Evolutionary conservation across 2,797 vertebrate genomes (phyloP), one percentile per base, ranked within the genome.

Genomic region (Dromococcyx pavoninus): DNA sequence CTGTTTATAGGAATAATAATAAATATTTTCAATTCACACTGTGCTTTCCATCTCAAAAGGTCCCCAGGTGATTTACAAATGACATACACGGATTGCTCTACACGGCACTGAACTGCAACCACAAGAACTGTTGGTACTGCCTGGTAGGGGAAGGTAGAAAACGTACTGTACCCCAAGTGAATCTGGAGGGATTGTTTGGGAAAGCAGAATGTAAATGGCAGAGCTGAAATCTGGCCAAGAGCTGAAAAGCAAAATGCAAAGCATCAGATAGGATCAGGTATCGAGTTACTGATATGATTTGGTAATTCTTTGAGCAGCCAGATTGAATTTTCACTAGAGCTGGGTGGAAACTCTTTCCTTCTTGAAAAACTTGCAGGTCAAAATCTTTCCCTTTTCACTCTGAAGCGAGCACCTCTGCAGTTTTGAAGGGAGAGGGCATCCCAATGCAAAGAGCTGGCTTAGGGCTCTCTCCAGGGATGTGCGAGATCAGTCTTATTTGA

Each of bases 1-100:
- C 58, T 88, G 91, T 92, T 95, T 93, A 66, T 54, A 94, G 60
- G 70, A 85, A 82, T 88, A 91, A 85, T 89, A 62, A 87, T 84
- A 88, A 93, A 85, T 91, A 84, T 78, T 91, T 94, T 91, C 41
- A 37, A 74, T 93, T 95, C 79, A 89, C 72, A 41, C 44, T 65
- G 64, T 90, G 64, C 43, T 86, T 90, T 89, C 78, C 56, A 48
- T 65, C 66, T 86, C 35, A 60, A 46, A 81, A 39, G 51, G 71
- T 88, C 70, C 69, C 89, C 79, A 80, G 27, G 53, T 71, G 71
- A 32, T 86, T 95, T 95, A 74, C 41, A 61, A 91, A 79, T 73
- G 32, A 88, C 64, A 46, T 27, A 60, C 39, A 30, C 39, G 46
- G 70, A 64, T 80, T 83, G 51, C 44, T 86, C 22, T 41, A 54